Base-by-base conservation (phyloP, 92 coral and sea anemone species). In the Phenganax subtilis region DNA sequence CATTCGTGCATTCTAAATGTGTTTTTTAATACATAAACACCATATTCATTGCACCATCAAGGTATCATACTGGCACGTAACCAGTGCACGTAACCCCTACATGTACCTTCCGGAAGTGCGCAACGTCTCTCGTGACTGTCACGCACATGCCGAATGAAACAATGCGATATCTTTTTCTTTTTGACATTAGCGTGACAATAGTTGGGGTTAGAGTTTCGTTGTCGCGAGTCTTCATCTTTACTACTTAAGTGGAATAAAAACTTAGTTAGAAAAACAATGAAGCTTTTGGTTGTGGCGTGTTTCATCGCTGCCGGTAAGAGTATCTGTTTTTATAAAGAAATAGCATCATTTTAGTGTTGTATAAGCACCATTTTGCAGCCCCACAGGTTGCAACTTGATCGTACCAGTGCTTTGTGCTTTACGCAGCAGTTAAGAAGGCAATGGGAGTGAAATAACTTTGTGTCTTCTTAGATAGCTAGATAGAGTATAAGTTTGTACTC, bases 241-340 rank as follows among this genome's bases (percentile, higher is more conserved):
- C 53, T 8, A 68, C 47, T 68, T 68, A 29, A 7, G 47, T 20
- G 2, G 8, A 64, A 20, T 20, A 20, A 17, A 64, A 64, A 64
- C 37, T 20, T 20, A 51, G 25, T 9, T 30, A 75, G 29, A 76
- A 51, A 31, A 57, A 76, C 55, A 11, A 76, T 76, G 81, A 76
- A 76, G 69, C 30, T 76, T 62, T 57, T 76, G 81, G 56, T 44
- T 30, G 6, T 76, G n/a, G 55, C 29, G 53, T 76, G 81, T 60
- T 69, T 76, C 6, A 20, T 76, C 51, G 81, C 70, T 30, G 69
- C 44, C n/a, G 81, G 81, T 76, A 76, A 57, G 81, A 59, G 73
- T 28, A 53, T 9, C 31, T 68, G 8, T 11, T 10, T 68, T 68
- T 20, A 64, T 44, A 20, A 30, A 28, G 30, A 64, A 64, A 30